Evolutionary conservation across 1,140 invertebrate species (phyloP), one percentile per base, ranked within the genome.

Genomic region (Aphelenchoides avenae): DNA sequence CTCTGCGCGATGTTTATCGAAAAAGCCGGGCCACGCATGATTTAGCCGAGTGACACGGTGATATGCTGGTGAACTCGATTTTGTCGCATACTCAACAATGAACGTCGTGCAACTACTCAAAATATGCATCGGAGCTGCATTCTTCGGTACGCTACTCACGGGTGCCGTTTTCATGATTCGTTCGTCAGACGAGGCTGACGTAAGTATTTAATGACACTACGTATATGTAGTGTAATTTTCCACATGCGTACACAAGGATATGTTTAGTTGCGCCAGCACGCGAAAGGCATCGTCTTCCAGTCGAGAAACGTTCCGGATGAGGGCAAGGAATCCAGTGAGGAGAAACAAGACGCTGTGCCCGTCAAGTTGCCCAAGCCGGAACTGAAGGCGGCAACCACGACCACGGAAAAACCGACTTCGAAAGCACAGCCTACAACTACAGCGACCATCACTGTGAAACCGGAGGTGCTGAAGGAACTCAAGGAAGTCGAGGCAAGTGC

Each of bases 111-210:
- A 61, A n/a, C 4, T 61, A 13, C 41, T 64, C 24, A 64, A 64
- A 27, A 15, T 70, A 15, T 64, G 50, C 20, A 55, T 64, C 40
- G 29, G 33, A 11, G 66, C n/a, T 9, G 57, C 67, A n/a, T 70
- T 64, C 30, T 54, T 63, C 15, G 61, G 40, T 44, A 71, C 60
- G 9, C 34, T 64, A 24, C 34, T 64, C 24, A 62, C 47, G 18
- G 61, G 61, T 15, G 55, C 50, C 26, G 15, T 64, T n/a, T 64
- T 64, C 42, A 70, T 64, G 54, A 68, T 64, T 1, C 61, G 59
- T n/a, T 70, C 61, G 1, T 49, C 57, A 27, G 61, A 68, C 29
- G 66, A 64, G 13, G 58, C 42, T 1, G 27, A 48, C 42, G 65
- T 61, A 6, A 30, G 57, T 52, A 63, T 52, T 15, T n/a, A 3